phyloP scores from a whole-genome alignment of 2,113 vertebrate species.

The Forbesichthys agassizii region DNA sequence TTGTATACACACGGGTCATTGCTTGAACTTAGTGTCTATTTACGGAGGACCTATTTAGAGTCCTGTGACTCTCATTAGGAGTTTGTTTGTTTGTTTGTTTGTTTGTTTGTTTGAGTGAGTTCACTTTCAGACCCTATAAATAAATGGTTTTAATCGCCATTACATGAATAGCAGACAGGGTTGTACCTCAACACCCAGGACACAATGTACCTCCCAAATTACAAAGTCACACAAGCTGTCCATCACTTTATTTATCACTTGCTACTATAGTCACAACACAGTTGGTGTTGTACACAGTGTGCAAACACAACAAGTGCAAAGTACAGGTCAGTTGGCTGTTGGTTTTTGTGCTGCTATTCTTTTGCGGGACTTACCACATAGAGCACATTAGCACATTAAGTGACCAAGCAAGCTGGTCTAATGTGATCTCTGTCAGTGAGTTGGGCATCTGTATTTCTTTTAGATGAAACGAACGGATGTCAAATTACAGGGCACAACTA shows the following conservation, averaged over 20 bases:
- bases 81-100: not conserved
- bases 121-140: conserved; percentile 49
- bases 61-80: conserved; percentile 31
- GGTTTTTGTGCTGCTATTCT: not conserved
- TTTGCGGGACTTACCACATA: not conserved
- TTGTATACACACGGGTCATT: not conserved
- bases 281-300: not conserved
- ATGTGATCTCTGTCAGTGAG: not conserved
- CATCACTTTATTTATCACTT: not conserved
- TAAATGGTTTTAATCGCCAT: conserved; percentile 50
- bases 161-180: conserved; percentile 33
- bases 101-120: conserved; percentile 6
- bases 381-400: not conserved
- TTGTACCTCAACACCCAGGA: conserved; percentile 10
- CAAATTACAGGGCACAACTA: conserved; percentile 18
- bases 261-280: not conserved
- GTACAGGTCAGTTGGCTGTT: not conserved
- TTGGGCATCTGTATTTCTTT: not conserved
- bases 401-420: not conserved
- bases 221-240: conserved; percentile 2
- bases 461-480: conserved; percentile 13
- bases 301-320: not conserved
- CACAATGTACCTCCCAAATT: not conserved
- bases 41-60: conserved; percentile 6
- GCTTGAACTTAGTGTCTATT: not conserved